Conservation (phyloP, 2,113 vertebrate species). For the Gobio gobio region DNA sequence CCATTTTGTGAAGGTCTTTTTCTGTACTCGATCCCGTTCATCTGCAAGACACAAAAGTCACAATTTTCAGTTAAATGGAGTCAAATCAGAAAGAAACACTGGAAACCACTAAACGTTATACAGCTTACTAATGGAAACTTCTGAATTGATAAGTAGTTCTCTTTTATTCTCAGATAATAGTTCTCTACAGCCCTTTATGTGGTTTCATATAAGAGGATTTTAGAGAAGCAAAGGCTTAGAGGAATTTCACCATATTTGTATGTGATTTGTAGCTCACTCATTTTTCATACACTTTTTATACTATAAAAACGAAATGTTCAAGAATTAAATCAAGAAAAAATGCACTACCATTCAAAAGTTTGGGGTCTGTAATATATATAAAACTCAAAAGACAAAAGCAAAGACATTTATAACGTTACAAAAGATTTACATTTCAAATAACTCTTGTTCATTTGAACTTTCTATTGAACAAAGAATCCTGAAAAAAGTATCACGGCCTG, state of each 20-base stretch:
- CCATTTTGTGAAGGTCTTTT: slow-evolving; percentile 99
- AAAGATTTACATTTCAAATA: background rate
- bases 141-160: background rate
- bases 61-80: background rate
- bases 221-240: background rate
- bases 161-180: background rate
- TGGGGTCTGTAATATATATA: too few relatives aligned
- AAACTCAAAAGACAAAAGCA: background rate
- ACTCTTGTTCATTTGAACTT: too few relatives aligned
- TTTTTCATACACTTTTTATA: too few relatives aligned
- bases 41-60: slow-evolving; percentile 77
- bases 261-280: background rate
- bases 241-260: background rate
- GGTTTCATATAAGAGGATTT: too few relatives aligned
- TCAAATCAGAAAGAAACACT: background rate
- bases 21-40: slow-evolving; percentile 94
- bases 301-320: too few relatives aligned
- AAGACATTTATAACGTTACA: background rate
- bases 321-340: too few relatives aligned
- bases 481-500: too few relatives aligned
- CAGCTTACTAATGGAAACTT: background rate
- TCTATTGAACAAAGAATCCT: too few relatives aligned
- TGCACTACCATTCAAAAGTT: too few relatives aligned
- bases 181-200: too few relatives aligned
- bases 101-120: background rate